Conservation (phyloP, 1,140 invertebrate genomes). For the Liolophura sinensis region DNA sequence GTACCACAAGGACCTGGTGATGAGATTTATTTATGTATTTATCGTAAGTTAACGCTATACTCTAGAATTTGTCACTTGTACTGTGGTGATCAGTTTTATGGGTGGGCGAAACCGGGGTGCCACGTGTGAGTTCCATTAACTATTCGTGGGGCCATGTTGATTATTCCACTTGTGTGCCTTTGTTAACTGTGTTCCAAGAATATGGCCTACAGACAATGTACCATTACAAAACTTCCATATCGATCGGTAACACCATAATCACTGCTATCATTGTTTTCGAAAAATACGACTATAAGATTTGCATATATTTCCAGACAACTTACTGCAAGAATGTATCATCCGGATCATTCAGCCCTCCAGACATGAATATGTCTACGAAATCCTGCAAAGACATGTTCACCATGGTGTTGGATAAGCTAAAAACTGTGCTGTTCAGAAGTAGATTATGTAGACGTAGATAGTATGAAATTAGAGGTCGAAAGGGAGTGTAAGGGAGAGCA, state of each 20-base stretch:
- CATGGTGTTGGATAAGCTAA: neutral
- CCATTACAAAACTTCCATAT: no score
- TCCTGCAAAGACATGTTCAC: slow-evolving; percentile 28
- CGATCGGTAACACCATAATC: no score
- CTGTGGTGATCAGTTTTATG: neutral
- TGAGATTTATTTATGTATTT: neutral
- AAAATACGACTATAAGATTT: no score
- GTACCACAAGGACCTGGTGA: slow-evolving; percentile 30
- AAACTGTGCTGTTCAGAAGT: neutral
- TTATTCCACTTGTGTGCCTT: no score
- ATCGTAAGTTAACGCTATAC: neutral
- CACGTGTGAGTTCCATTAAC: no score
- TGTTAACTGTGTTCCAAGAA: no score
- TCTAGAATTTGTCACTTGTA: neutral
- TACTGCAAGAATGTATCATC: slow-evolving; percentile 46
- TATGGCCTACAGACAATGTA: no score
- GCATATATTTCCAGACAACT: slow-evolving; percentile 6
- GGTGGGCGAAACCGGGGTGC: no score
- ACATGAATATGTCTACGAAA: slow-evolving; percentile 49
- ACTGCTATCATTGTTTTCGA: no score
- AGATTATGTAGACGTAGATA: neutral
- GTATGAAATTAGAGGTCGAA: neutral
- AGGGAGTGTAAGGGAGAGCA: neutral
- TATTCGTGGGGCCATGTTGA: no score
- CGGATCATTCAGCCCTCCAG: slow-evolving; percentile 37